Conservation (phyloP, 53 echinoderm and acorn worm species). For the Antedon mediterranea region DNA sequence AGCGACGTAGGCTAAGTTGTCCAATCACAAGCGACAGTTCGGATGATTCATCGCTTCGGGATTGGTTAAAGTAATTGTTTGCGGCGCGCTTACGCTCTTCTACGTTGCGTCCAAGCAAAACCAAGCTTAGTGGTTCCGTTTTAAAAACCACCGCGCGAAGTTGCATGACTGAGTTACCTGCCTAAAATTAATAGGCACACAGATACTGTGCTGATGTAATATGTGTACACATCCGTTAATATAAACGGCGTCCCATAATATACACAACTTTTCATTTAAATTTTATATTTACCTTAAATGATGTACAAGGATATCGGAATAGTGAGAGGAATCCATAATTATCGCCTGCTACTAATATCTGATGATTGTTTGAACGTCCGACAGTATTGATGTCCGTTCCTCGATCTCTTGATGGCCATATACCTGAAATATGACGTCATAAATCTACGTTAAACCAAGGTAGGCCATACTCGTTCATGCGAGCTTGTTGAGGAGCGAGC, state of each 20-base stretch:
- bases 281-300: constrained; percentile 38
- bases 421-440: constrained; percentile 39
- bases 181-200: not conserved
- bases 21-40: too few relatives aligned
- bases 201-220: not conserved
- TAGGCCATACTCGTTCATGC: too few relatives aligned
- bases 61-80: too few relatives aligned
- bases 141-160: too few relatives aligned
- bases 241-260: not conserved
- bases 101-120: too few relatives aligned
- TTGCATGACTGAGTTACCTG: too few relatives aligned
- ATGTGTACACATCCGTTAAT: not conserved
- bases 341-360: constrained; percentile 53
- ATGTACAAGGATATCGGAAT: constrained; percentile 66
- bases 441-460: too few relatives aligned
- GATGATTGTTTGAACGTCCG: constrained; percentile 37
- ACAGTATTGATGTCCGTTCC: constrained; percentile 38
- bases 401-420: constrained; percentile 64
- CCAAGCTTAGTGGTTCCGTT: too few relatives aligned
- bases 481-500: too few relatives aligned
- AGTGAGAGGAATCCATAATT: constrained; percentile 56
- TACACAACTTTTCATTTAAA: not conserved
- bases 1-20: too few relatives aligned
- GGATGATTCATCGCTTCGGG: too few relatives aligned
- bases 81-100: too few relatives aligned